Conservation (phyloP, 2,797 vertebrate species). For the Zenarchopterus dispar region DNA sequence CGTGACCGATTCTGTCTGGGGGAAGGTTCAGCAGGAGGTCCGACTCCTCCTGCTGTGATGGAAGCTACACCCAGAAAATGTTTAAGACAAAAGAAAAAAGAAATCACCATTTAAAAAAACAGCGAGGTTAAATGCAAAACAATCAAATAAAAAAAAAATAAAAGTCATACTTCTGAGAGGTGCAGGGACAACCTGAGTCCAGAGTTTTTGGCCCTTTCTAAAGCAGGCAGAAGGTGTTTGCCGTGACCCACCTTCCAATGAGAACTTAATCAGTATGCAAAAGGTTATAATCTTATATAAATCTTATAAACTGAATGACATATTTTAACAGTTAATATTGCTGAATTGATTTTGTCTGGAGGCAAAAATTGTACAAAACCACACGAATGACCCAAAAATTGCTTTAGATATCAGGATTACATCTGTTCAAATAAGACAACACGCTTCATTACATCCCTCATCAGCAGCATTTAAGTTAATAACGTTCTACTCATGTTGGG, state of each 20-base stretch:
- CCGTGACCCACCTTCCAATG: constrained; percentile 87
- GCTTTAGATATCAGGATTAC: too few species aligned
- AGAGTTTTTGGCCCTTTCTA: constrained; percentile 88
- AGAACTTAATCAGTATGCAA: constrained; percentile 17
- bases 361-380: too few species aligned
- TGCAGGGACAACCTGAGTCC: constrained; percentile 94
- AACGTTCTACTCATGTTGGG: too few species aligned
- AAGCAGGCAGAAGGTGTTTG: constrained; percentile 88
- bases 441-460: too few species aligned
- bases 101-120: not conserved
- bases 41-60: constrained; percentile 89
- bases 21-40: constrained; percentile 89
- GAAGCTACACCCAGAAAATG: constrained; percentile 83
- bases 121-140: too few species aligned
- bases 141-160: not conserved
- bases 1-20: constrained; percentile 96
- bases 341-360: not conserved
- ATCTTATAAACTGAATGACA: not conserved
- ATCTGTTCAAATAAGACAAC: too few species aligned
- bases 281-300: too few species aligned
- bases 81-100: not conserved
- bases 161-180: constrained; percentile 89
- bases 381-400: too few species aligned
- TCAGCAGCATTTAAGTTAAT: too few species aligned
- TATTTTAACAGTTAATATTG: not conserved